These are phyloP conservation scores for Burhinus bistriatus DNA, from an alignment of 2,113 vertebrate species.

Conservation along the genomic window DNA sequence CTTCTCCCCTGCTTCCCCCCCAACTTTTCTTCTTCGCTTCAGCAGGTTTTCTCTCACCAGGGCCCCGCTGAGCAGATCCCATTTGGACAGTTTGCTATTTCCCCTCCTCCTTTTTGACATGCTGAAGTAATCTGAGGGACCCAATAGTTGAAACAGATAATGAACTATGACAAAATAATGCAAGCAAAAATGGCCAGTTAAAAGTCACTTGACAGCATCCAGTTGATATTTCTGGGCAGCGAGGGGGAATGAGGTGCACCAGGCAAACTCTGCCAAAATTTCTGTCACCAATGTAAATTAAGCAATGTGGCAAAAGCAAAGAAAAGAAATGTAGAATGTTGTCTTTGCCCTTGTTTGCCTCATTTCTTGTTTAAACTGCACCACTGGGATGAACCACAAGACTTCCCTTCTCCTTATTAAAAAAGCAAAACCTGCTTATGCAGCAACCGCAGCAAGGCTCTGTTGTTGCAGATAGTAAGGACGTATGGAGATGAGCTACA, in stretches of 20 bases:
- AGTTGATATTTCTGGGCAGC: neutral
- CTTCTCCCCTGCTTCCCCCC: neutral
- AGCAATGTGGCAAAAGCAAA: neutral
- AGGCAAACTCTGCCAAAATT: neutral
- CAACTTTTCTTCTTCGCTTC: neutral
- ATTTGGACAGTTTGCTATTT: neutral
- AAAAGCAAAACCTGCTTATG: constrained; percentile 80
- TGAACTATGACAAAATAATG: neutral
- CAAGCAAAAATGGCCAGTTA: neutral
- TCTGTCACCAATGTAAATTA: neutral
- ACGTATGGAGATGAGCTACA: constrained; percentile 43
- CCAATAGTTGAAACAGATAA: neutral
- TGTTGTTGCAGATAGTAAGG: constrained; percentile 66
- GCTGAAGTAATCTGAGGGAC: neutral
- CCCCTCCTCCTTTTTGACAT: neutral
- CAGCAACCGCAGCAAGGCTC: constrained; percentile 73
- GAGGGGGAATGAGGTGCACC: neutral
- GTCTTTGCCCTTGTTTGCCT: constrained; percentile 42
- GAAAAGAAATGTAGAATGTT: no score
- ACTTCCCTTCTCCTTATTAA: constrained; percentile 69
- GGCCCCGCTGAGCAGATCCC: neutral
- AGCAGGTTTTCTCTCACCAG: neutral
- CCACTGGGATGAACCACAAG: constrained; percentile 70
- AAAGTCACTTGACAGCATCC: neutral
- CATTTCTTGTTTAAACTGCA: constrained; percentile 61